Percentiles rank a stretch among this genome's conserved stretches.
These are phyloP conservation scores for Adineta ricciae DNA, from an alignment of 2,888 invertebrate genomes.

Conservation along the genomic window DNA sequence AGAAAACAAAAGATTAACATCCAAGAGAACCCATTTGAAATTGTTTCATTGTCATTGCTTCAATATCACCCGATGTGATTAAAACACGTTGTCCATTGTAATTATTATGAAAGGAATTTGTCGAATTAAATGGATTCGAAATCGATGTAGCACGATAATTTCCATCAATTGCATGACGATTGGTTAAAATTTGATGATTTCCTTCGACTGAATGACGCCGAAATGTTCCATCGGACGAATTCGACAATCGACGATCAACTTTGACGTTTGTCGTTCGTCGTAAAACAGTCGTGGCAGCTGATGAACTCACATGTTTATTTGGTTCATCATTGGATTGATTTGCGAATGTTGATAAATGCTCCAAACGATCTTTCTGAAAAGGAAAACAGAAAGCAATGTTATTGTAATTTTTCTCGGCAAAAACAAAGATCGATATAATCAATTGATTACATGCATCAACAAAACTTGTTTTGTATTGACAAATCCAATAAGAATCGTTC, in stretches of 20 bases:
- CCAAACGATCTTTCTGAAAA: background rate
- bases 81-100: background rate
- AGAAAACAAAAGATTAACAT: background rate
- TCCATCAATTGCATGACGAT: background rate
- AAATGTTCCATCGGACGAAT: background rate
- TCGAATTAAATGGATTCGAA: background rate
- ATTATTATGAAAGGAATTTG: background rate
- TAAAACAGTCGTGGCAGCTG: background rate
- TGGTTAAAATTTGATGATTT: background rate
- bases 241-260: background rate
- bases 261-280: background rate
- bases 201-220: background rate
- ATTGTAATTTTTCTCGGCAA: background rate
- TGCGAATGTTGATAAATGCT: background rate
- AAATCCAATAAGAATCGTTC: too few relatives aligned
- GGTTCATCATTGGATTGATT: background rate
- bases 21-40: conserved; percentile 3
- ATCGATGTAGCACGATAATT: background rate
- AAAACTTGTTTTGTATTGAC: too few relatives aligned
- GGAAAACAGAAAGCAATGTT: background rate
- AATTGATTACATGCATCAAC: background rate
- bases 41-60: conserved; percentile 12
- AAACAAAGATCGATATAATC: background rate
- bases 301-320: background rate
- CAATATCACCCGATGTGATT: conserved; percentile 10